phyloP scores from a whole-genome alignment of 2,888 invertebrate genomes.

The Conistra vaccinii region DNA sequence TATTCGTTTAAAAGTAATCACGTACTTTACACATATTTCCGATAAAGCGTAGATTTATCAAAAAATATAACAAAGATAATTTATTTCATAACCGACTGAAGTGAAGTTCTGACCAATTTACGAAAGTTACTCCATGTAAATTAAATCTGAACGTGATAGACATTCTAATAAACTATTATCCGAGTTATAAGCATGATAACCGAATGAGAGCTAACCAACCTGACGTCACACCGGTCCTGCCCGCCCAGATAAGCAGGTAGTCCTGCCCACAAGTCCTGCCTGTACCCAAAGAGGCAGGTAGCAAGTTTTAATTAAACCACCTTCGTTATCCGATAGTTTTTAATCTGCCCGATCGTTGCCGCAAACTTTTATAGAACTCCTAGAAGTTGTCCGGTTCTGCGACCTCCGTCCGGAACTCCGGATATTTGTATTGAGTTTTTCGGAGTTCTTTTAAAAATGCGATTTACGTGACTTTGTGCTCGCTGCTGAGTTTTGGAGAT shows the following conservation, averaged over 20 bases:
- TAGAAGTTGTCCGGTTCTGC: constrained; percentile 44
- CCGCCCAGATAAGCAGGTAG: neutral
- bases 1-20: neutral
- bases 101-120: neutral
- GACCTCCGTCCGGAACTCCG: constrained; percentile 35
- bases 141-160: neutral
- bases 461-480: constrained; percentile 60
- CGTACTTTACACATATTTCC: neutral
- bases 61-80: neutral
- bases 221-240: neutral
- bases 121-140: neutral
- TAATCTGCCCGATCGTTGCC: constrained; percentile 70
- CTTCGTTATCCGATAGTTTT: constrained; percentile 78
- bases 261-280: neutral
- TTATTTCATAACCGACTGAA: neutral
- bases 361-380: constrained; percentile 56
- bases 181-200: constrained; percentile 5
- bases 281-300: constrained; percentile 52
- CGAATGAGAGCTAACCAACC: neutral
- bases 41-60: neutral
- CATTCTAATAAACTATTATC: constrained; percentile 6
- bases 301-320: constrained; percentile 76
- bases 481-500: constrained; percentile 33
- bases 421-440: constrained; percentile 62
- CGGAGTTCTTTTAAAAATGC: constrained; percentile 55